Evolutionary conservation across 1,140 invertebrate species (phyloP), one percentile per base, ranked within the genome.

Genomic region (Lepeophtheirus salmonis): DNA sequence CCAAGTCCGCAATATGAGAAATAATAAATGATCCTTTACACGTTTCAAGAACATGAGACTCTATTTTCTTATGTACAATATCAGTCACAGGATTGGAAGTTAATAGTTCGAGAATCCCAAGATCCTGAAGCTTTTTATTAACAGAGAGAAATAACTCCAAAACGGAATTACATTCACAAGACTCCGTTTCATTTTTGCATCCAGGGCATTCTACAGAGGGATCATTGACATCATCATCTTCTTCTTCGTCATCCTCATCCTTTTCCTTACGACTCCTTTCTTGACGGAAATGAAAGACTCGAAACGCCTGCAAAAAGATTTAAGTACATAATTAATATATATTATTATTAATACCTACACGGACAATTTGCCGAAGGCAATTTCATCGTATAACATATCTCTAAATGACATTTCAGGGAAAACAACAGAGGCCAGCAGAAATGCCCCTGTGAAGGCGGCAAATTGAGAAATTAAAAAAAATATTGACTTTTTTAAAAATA

Each of bases 1-100:
- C 81, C 2, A 90, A 71, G 51, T 75, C 73, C 3, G 71, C 68
- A 23, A 89, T 74, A 65, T 86, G 82, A 0, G 83, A 84, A 13
- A 78, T 78, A 73, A 89, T 83, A 73, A 88, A 89, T 63, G 80
- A 84, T 55, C 83, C 83, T 67, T 83, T 81, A 67, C 86, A 90
- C 0, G 80, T 78, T 64, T 80, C 79, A 66, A 80, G 77, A 6
- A 91, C 82, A 66, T 90, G 82, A 65, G 76, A 76, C 69, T 84
- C 79, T 55, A 91, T 89, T 65, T 82, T 78, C 63, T 80, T 71
- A 67, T 88, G 83, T 53, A 89, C 86, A 51, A 89, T 76, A 52
- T 78, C 79, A 10, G 85, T 88, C 6, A 90, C 72, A 3, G 85
- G 80, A 68, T 85, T 82, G 3, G 84, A 84, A 2, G 83, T 79